Percentiles rank a stretch among this genome's conserved stretches.
Conservation (phyloP, 2,113 vertebrate species). For the Zeus faber region DNA sequence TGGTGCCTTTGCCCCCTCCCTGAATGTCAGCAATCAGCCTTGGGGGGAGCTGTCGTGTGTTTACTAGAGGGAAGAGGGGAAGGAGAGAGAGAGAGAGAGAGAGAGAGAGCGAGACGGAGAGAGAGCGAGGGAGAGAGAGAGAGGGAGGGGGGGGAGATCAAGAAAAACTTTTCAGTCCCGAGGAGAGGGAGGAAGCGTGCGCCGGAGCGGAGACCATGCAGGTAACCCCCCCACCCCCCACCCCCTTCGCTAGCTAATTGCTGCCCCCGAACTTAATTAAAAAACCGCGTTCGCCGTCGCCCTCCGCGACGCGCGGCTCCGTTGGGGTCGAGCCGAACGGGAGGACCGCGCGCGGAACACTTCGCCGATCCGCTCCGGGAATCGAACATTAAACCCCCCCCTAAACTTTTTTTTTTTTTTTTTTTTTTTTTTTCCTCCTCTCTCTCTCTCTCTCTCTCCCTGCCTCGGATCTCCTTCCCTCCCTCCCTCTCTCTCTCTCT, state of each 20-base stretch:
- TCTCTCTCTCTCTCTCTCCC: no score
- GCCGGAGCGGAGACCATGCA: conserved; percentile 78
- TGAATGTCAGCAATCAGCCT: conserved; percentile 76
- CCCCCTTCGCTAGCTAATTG: conserved; percentile 79
- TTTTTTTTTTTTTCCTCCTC: no score
- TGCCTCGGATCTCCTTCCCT: no score
- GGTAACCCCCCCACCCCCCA: no score
- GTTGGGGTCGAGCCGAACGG: conserved; percentile 45
- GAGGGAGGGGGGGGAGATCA: conserved; percentile 59
- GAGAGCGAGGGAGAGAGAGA: conserved; percentile 57
- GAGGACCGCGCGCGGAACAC: conserved; percentile 41
- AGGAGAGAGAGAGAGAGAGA: conserved; percentile 61
- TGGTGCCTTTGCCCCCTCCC: conserved; percentile 41
- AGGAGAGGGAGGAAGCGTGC: conserved; percentile 75
- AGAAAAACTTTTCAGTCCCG: conserved; percentile 81
- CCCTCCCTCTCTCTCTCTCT: no score
- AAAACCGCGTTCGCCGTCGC: conserved; percentile 61
- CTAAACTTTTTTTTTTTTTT: no score
- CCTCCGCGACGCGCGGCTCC: conserved; percentile 43
- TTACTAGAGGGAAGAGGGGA: conserved; percentile 73
- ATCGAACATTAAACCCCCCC: conserved; percentile 71
- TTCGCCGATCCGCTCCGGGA: conserved; percentile 54
- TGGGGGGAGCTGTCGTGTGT: conserved; percentile 80
- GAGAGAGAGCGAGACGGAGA: conserved; percentile 61
- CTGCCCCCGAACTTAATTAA: conserved; percentile 78